These are phyloP conservation scores for Kryptolebias marmoratus DNA, from an alignment of 2,113 vertebrate genomes.

Conservation along the genomic window DNA sequence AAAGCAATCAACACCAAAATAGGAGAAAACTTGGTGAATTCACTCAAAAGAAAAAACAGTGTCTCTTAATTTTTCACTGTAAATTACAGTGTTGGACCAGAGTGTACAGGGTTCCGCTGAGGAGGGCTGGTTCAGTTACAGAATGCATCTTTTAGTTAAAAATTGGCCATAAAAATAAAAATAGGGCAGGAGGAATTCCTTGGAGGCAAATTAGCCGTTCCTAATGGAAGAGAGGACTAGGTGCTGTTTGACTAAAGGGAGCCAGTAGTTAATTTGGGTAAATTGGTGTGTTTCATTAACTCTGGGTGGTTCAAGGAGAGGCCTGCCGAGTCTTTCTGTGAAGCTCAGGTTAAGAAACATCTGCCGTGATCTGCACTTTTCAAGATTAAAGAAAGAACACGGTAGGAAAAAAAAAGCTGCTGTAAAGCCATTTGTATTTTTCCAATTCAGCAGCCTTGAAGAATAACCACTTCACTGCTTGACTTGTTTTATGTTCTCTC, in stretches of 20 bases:
- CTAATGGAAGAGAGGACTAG: constrained; percentile 68
- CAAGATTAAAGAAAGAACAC: constrained; percentile 40
- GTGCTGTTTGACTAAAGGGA: constrained; percentile 63
- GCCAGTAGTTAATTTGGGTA: constrained; percentile 71
- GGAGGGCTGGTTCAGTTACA: constrained; percentile 26
- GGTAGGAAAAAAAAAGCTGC: constrained; percentile 14
- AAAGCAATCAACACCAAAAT: constrained; percentile 51
- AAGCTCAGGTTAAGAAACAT: constrained; percentile 41
- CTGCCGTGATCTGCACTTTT: constrained; percentile 45
- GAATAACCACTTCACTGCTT: constrained; percentile 2
- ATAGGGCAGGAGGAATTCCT: constrained; percentile 65
- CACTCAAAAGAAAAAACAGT: constrained; percentile 38
- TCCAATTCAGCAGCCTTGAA: constrained; percentile 25
- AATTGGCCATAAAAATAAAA: constrained; percentile 74
- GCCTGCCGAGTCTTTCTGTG: constrained; percentile 33
- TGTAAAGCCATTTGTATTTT: constrained; percentile 29
- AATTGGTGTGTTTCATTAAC: constrained; percentile 66
- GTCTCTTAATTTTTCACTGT: constrained; percentile 53
- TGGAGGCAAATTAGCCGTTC: constrained; percentile 70
- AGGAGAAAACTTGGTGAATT: constrained; percentile 39
- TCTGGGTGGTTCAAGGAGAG: constrained; percentile 60
- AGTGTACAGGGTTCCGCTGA: constrained; percentile 29
- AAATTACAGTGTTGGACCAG: constrained; percentile 64
- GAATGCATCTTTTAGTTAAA: constrained; percentile 54
- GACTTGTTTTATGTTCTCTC: constrained; percentile 4